These are phyloP conservation scores for Cassiopea xamachana DNA, from an alignment of 30 jellyfish, hydroid and myxozoan species.

Conservation along the genomic window DNA sequence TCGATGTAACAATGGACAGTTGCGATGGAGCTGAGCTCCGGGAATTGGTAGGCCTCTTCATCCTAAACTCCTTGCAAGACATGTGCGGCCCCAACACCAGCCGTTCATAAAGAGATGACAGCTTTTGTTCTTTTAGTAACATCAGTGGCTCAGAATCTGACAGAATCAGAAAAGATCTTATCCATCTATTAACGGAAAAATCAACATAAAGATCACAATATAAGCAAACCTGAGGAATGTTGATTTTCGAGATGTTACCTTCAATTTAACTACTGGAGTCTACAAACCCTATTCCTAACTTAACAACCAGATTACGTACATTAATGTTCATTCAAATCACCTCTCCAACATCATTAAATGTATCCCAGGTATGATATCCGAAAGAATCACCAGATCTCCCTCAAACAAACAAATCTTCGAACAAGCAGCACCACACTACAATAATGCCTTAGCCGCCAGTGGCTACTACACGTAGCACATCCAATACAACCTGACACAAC, in stretches of 20 bases:
- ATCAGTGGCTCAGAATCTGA: no score
- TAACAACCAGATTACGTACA: background rate
- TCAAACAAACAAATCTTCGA: no score
- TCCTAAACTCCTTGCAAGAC: no score
- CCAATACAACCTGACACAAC: background rate
- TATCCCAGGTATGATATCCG: no score
- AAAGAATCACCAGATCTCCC: no score
- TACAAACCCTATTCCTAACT: background rate
- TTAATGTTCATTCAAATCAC: background rate
- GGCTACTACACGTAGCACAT: background rate
- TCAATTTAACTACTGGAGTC: background rate
- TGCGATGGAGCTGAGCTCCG: no score
- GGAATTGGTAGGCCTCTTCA: no score
- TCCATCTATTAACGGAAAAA: no score
- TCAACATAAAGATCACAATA: no score
- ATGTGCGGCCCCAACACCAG: no score
- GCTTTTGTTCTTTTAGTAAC: background rate
- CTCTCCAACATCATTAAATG: background rate
- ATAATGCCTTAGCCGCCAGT: background rate
- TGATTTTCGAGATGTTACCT: conserved; percentile 1
- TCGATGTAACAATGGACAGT: no score
- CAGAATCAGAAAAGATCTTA: no score
- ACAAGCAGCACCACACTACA: conserved; percentile 6
- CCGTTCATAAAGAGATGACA: background rate
- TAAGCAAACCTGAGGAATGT: background rate